Base-by-base conservation (phyloP, 2,797 vertebrate genomes). In the Xenentodon cancila region DNA sequence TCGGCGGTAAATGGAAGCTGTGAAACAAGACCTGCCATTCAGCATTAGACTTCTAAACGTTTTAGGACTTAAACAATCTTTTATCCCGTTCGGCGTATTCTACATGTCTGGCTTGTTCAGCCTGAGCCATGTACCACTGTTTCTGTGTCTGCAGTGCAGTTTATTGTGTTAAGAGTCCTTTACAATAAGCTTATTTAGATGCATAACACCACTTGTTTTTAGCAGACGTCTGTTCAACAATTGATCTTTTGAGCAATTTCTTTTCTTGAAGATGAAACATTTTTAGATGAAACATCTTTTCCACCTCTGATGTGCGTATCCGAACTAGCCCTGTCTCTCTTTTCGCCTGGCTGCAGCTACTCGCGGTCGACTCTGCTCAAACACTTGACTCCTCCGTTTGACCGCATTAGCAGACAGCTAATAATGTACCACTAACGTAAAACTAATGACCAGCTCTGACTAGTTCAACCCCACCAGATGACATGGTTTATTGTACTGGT, bases 1-100 rank as follows among this genome's bases (percentile, higher is more conserved):
- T 82, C 71, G 56, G 64, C 68, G 44, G n/a, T 57, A 63, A 80
- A 80, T 68, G 54, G 75, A 73, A 72, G 73, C 63, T 59, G 60
- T 74, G 73, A 76, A 83, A 77, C 66, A 27, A 71, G 66, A 59
- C 65, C 80, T 81, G 84, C 68, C 85, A 78, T 84, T 88, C 70
- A 65, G 79, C 61, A 84, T 88, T 86, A 85, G 47, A 73, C 59
- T 50, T 58, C 34, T 79, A 84, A 85, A 86, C 79, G 16, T 69
- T 78, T 69, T 20, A 66, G 64, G 40, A 46, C 58, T 65, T 69
- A 54, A 62, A 61, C 34, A 32, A 32, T 67, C 57, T 73, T 52
- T 74, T 52, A 37, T 37, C 34, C 57, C 15, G 7, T 71, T 60
- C 63, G 47, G 72, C 37, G 16, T 55, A 46, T 67, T 72, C 4